These are phyloP conservation scores for Toxostoma redivivum DNA, from an alignment of 2,113 vertebrate species.

Conservation along the genomic window DNA sequence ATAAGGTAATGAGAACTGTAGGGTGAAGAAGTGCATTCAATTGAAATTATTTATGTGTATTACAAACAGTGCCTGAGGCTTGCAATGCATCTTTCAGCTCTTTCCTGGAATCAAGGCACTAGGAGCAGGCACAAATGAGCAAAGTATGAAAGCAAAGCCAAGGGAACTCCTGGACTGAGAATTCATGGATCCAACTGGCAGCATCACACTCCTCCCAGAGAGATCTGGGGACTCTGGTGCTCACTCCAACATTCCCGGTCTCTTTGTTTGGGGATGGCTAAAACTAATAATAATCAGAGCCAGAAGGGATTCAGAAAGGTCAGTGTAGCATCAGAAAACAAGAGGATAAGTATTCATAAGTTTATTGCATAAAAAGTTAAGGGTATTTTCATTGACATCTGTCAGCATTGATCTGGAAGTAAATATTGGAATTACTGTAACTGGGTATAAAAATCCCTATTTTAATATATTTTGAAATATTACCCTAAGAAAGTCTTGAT, in stretches of 20 bases:
- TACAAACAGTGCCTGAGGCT: neutral
- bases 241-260: neutral
- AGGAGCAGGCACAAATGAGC: neutral
- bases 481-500: neutral
- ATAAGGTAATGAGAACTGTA: neutral
- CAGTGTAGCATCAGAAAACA: neutral
- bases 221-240: accelerated
- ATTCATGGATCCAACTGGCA: neutral
- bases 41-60: neutral
- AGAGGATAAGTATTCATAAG: neutral
- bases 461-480: neutral
- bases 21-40: neutral
- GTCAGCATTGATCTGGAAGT: neutral
- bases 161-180: neutral
- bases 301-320: neutral
- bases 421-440: neutral
- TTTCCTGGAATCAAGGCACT: neutral
- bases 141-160: neutral
- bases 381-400: neutral
- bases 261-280: neutral
- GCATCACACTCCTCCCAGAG: neutral
- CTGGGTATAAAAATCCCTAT: neutral
- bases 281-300: neutral
- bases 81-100: neutral
- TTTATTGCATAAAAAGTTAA: neutral